Evolutionary conservation across 2,888 invertebrate species (phyloP), one percentile per base, ranked within the genome.

Genomic region (Protonemura montana): DNA sequence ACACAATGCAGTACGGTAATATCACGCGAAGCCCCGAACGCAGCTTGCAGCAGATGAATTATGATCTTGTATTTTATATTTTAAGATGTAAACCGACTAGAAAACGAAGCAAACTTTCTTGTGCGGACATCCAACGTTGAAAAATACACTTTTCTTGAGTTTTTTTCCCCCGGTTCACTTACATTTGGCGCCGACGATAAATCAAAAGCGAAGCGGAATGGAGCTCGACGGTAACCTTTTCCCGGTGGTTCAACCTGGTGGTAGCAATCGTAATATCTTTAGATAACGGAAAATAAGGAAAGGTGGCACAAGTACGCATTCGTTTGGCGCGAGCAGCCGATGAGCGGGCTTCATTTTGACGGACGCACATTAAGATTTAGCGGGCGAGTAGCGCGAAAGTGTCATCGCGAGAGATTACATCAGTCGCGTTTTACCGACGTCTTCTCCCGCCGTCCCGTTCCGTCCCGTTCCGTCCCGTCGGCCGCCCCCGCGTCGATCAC

Each of bases 201-300:
- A n/a, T n/a, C n/a, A n/a, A n/a, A n/a, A n/a, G n/a, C n/a, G n/a
- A 59, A 59, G 59, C 59, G 59, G 59, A 59, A 59, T 59, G 59
- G 16, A 59, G 2, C 59, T 59, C 59, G 59, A 21, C 59, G 59
- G 59, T 16, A 59, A 59, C 7, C 6, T 59, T 13, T 21, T 59
- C 59, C 59, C 59, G 16, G 21, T 76, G 25, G 26, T 1, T 29
- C 82, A 77, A 10, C 77, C 86, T 0, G 80, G 86, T n/a, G 42
- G 42, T 42, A 76, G 27, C 13, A 76, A 21, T 26, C 42, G 76
- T 16, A 84, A 27, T 76, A 84, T 84, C 76, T 84, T 84, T 84
- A 84, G 29, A 27, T 84, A 84, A 26, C 84, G 42, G 29, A 76
- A 84, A 13, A 84, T 84, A 10, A 84, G n/a, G n/a, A 84, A 84